A percentile compares a stretch with the other conserved stretches of the same genome.
Conservation (phyloP, 1,140 invertebrate genomes). For the Cephus cinctus region DNA sequence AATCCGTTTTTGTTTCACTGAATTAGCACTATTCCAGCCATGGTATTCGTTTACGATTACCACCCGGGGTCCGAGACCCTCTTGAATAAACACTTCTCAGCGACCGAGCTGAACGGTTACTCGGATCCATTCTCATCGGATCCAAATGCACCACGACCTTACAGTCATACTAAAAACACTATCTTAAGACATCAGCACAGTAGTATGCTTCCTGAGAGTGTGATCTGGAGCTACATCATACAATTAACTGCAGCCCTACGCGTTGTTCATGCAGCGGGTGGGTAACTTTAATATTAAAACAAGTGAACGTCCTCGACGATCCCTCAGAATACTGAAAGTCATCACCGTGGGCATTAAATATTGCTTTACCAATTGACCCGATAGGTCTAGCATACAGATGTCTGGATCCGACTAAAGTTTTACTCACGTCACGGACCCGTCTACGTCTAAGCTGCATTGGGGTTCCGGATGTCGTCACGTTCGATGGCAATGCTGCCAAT, state of each 20-base stretch:
- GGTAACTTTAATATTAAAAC: constrained; percentile 12
- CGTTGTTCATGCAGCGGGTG: constrained; percentile 82
- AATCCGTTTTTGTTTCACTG: constrained; percentile 11
- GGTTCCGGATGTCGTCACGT: constrained; percentile 82
- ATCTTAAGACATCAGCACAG: constrained; percentile 68
- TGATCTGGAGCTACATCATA: constrained; percentile 95
- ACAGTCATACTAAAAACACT: constrained; percentile 82
- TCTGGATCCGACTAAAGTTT: constrained; percentile 90
- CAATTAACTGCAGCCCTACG: constrained; percentile 93
- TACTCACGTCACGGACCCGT: constrained; percentile 70
- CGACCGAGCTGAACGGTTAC: constrained; percentile 69
- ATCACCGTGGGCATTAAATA: not conserved
- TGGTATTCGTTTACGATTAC: constrained; percentile 96
- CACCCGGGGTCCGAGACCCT: constrained; percentile 88
- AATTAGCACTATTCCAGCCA: constrained; percentile 64
- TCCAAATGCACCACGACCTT: constrained; percentile 76
- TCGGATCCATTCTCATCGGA: constrained; percentile 81
- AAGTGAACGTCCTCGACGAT: too few relatives aligned
- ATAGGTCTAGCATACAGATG: constrained; percentile 69
- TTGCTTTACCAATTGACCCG: not conserved
- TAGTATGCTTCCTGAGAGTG: constrained; percentile 81
- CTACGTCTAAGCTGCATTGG: constrained; percentile 80
- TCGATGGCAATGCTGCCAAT: constrained; percentile 68
- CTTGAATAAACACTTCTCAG: constrained; percentile 80
- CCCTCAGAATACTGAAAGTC: not conserved